phyloP scores from a whole-genome alignment of 2,888 invertebrate species.

The Scaeva pyrastri region DNA sequence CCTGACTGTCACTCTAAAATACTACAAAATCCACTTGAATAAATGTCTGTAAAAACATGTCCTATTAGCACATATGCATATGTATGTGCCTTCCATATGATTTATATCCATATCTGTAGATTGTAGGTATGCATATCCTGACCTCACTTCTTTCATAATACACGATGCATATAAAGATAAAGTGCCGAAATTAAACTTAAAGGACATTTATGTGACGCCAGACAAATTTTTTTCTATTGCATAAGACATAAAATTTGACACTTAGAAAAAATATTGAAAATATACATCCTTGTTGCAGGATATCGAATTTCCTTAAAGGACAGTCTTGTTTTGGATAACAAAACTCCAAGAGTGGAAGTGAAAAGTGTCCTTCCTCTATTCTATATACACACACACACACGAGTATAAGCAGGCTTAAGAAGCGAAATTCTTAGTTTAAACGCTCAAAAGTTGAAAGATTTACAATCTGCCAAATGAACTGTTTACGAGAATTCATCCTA shows the following conservation, averaged over 20 bases:
- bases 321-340: constrained; percentile 25
- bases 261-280: constrained; percentile 24
- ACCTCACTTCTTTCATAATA: neutral
- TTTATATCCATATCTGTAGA: no score
- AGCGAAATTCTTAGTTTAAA: constrained; percentile 20
- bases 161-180: neutral
- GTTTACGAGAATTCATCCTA: constrained; percentile 60
- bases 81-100: constrained; percentile 53
- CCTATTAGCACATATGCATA: constrained; percentile 44
- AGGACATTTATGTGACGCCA: constrained; percentile 69
- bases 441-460: constrained; percentile 53
- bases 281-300: constrained; percentile 32
- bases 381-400: no score
- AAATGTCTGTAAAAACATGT: constrained; percentile 28
- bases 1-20: neutral
- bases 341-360: constrained; percentile 1
- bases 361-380: neutral
- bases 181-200: constrained; percentile 21
- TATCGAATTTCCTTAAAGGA: constrained; percentile 65
- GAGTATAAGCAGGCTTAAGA: neutral
- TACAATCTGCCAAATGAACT: constrained; percentile 70
- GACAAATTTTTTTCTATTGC: constrained; percentile 61
- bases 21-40: constrained; percentile 18
- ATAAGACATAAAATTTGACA: constrained; percentile 58
- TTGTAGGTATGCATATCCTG: neutral